Evolutionary conservation across 2,888 invertebrate genomes (phyloP), one percentile per base, ranked within the genome.

Genomic region (Piscicola geometra): DNA sequence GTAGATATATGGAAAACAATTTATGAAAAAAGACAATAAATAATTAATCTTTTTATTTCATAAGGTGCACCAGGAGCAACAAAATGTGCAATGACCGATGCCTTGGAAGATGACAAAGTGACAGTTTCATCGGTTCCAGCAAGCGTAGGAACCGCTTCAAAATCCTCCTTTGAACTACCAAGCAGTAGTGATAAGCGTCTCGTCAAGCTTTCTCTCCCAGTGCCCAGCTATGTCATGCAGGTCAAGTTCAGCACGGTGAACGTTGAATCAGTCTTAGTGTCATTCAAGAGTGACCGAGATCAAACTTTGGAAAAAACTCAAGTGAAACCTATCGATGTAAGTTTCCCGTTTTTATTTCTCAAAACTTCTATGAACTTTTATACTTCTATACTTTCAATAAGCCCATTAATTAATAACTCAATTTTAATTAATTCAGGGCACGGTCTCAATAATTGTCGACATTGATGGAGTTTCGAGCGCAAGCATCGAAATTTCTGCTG

Each of bases 141-240:
- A n/a, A 30, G 28, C 21, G 28, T 28, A 67, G 67, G 21, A n/a
- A 5, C 68, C 33, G n/a, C 28, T 18, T 33, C 3, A 0, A 68
- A 68, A 33, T 32, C 68, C n/a, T 33, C 30, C 18, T 68, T 68
- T 18, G 33, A 68, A 25, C 35, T 68, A 32, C 68, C 33, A 32
- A 33, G 3, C 30, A 32, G 12, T 47, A 21, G 50, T 21, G 21
- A 47, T 47, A 47, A 47, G 21, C 50, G 12, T 47, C 21, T 47
- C 12, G 21, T 47, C 21, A 47, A 47, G 21, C 9, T 47, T 21
- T 15, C 50, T 47, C n/a, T n/a, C n/a, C n/a, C n/a, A n/a, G n/a
- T n/a, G n/a, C n/a, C n/a, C n/a, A n/a, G n/a, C n/a, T n/a, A n/a
- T n/a, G n/a, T n/a, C n/a, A n/a, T n/a, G n/a, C n/a, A n/a, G n/a